These are phyloP conservation scores for Lepilemur septentrionalis DNA, from an alignment of 2,797 vertebrate species.

Conservation along the genomic window DNA sequence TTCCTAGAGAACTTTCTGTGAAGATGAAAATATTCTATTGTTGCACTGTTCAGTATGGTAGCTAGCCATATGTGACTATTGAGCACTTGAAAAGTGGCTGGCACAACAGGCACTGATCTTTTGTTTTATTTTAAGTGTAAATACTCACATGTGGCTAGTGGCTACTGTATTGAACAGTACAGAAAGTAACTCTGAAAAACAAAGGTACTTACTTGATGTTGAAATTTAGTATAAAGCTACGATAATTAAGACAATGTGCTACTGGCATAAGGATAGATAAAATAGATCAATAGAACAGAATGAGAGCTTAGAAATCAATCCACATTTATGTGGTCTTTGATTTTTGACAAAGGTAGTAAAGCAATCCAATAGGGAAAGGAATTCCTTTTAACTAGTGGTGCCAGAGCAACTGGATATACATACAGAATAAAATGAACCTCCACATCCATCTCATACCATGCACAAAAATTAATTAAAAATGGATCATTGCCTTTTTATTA, in stretches of 20 bases:
- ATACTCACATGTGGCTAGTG: neutral
- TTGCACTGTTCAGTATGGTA: neutral
- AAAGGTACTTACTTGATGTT: neutral
- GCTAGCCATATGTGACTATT: neutral
- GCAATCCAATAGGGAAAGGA: neutral
- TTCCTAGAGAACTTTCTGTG: neutral
- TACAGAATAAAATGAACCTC: conserved; percentile 3
- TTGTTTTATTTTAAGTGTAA: conserved; percentile 29
- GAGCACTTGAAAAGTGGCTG: neutral
- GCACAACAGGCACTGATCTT: neutral
- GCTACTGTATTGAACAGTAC: neutral
- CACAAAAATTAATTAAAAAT: neutral
- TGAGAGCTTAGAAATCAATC: neutral
- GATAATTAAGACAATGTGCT: conserved; percentile 8
- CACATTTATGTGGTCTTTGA: neutral
- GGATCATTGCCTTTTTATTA: neutral
- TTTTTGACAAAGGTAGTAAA: conserved; percentile 30
- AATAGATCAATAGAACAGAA: neutral
- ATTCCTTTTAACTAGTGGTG: neutral
- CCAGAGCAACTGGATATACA: neutral
- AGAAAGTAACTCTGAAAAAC: conserved; percentile 9
- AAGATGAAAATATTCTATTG: neutral
- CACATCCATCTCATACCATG: neutral
- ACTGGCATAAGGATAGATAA: neutral
- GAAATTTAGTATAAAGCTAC: conserved; percentile 13